A percentile compares a stretch with the other conserved stretches of the same genome.
Conservation (phyloP, 1,140 invertebrate species). For the Pogonognathellus flavescens region DNA sequence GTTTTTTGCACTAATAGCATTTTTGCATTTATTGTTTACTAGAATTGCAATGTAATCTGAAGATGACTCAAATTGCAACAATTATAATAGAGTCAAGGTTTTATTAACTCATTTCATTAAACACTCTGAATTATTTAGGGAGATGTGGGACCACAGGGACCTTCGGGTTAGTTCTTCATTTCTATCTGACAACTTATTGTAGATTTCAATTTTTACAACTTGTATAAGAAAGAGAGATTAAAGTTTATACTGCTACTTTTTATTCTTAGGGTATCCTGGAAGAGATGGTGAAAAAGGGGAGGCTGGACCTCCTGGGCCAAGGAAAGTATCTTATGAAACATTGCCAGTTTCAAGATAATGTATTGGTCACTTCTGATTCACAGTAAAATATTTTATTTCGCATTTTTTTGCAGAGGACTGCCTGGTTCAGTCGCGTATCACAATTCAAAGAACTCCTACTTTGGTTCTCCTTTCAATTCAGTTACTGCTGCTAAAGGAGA, state of each 20-base stretch:
- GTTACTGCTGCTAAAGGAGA: neutral
- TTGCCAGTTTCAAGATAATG: neutral
- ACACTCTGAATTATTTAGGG: neutral
- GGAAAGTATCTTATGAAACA: neutral
- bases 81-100: too few relatives aligned
- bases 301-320: neutral
- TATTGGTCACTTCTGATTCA: neutral
- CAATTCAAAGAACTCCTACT: neutral
- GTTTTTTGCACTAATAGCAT: neutral
- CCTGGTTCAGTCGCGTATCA: neutral
- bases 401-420: neutral
- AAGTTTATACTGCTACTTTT: too few relatives aligned
- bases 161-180: neutral
- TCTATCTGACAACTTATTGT: neutral
- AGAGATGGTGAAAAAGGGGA: neutral
- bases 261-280: constrained; percentile 31
- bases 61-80: too few relatives aligned
- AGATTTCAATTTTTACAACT: too few relatives aligned
- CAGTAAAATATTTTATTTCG: neutral
- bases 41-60: too few relatives aligned
- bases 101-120: too few relatives aligned
- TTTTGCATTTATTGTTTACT: too few relatives aligned
- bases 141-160: constrained; percentile 39
- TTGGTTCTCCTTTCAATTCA: neutral
- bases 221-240: too few relatives aligned